phyloP scores from a whole-genome alignment of 2,888 invertebrate genomes.

The Portevinia maculata region DNA sequence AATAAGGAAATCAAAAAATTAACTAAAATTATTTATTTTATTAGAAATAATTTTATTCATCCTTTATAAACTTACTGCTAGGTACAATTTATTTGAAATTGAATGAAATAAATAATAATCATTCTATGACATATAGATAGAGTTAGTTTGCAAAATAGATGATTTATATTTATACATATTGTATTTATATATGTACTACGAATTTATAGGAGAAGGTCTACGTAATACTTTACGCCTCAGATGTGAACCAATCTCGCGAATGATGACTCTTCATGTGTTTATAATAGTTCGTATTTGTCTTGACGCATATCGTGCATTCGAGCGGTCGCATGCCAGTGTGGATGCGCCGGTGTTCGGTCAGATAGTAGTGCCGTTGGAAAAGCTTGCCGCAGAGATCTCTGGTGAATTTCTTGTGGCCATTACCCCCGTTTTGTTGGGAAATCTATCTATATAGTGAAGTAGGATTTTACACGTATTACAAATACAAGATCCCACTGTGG shows the following conservation, averaged over 20 bases:
- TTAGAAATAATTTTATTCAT: too few relatives aligned
- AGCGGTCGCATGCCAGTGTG: constrained; percentile 91
- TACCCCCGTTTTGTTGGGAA: too few relatives aligned
- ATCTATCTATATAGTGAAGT: too few relatives aligned
- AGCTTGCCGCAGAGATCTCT: constrained; percentile 91
- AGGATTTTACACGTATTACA: too few relatives aligned
- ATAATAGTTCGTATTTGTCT: constrained; percentile 95
- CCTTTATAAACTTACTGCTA: too few relatives aligned
- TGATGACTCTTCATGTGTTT: constrained; percentile 95
- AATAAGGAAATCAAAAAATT: constrained; percentile 29
- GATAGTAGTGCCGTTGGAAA: constrained; percentile 93
- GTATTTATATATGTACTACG: constrained; percentile 36
- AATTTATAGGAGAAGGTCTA: constrained; percentile 68
- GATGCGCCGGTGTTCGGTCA: constrained; percentile 93
- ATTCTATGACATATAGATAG: too few relatives aligned
- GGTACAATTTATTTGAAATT: too few relatives aligned
- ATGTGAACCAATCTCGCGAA: constrained; percentile 93
- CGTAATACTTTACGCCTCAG: constrained; percentile 85
- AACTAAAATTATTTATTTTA: constrained; percentile 12
- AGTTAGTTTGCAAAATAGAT: constrained; percentile 30
- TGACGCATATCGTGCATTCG: constrained; percentile 94
- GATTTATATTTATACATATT: constrained; percentile 29
- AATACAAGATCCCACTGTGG: too few relatives aligned
- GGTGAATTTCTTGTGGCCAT: constrained; percentile 89
- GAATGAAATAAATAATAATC: too few relatives aligned